These are phyloP conservation scores for Solen grandis DNA, from an alignment of 1,140 invertebrate genomes.

Conservation along the genomic window DNA sequence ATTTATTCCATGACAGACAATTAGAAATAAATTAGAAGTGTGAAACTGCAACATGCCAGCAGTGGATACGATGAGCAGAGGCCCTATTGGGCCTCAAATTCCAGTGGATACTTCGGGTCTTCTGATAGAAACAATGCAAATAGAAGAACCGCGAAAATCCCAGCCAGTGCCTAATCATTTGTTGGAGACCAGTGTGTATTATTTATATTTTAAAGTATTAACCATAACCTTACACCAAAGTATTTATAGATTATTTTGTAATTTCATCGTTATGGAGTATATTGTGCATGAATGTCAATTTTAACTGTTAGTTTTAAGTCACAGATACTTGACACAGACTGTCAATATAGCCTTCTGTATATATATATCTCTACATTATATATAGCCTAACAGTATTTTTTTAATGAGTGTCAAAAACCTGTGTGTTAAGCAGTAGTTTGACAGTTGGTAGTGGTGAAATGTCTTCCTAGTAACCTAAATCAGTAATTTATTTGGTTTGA, in stretches of 20 bases:
- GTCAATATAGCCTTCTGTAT: too few species aligned
- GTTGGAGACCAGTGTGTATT: conserved; percentile 77
- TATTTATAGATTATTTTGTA: not conserved
- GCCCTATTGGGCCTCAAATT: conserved; percentile 54
- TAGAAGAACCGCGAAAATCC: conserved; percentile 74
- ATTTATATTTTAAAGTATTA: conserved; percentile 3
- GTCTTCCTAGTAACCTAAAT: too few species aligned
- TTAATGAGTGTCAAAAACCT: too few species aligned
- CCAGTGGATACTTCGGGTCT: conserved; percentile 59
- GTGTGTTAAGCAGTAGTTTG: too few species aligned
- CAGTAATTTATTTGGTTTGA: too few species aligned
- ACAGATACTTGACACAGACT: too few species aligned
- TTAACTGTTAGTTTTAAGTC: too few species aligned
- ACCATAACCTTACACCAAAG: not conserved
- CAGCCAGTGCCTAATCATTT: conserved; percentile 78
- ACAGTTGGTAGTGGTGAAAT: too few species aligned
- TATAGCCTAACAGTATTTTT: too few species aligned
- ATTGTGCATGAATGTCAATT: too few species aligned
- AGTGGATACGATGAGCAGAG: conserved; percentile 64
- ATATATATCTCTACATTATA: too few species aligned
- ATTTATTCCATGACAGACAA: not conserved
- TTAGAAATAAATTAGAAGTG: not conserved
- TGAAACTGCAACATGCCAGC: conserved; percentile 67
- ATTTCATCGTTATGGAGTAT: not conserved
- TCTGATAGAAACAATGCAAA: conserved; percentile 75